Conservation (phyloP, 2,888 invertebrate species). For the Nephrotoma flavescens region DNA sequence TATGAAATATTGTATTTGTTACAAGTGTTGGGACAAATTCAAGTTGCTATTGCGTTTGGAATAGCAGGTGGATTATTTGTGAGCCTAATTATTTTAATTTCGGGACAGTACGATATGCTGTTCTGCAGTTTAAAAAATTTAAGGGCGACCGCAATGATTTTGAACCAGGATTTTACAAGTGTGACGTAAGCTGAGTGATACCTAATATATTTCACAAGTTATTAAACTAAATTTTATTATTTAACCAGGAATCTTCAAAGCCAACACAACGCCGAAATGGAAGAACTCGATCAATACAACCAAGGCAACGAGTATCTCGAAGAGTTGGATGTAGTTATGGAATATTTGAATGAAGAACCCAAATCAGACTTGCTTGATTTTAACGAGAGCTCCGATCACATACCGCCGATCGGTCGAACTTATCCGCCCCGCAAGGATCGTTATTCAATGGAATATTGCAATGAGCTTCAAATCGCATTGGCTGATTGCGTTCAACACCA, state of each 20-base stretch:
- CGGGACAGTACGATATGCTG: constrained; percentile 24
- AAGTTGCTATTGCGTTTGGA: constrained; percentile 19
- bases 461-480: constrained; percentile 16
- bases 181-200: not conserved
- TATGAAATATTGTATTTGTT: constrained; percentile 16
- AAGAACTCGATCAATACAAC: constrained; percentile 9
- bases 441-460: constrained; percentile 8
- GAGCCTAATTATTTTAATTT: constrained; percentile 20
- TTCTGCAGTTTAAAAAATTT: constrained; percentile 25
- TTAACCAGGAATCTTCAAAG: not conserved
- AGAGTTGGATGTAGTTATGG: not conserved
- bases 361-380: not conserved
- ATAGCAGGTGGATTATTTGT: constrained; percentile 24
- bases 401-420: not conserved
- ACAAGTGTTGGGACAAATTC: constrained; percentile 25
- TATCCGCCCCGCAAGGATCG: not conserved
- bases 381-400: not conserved
- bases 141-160: constrained; percentile 17
- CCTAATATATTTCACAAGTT: too few species aligned
- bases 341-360: not conserved
- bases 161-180: not conserved
- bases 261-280: not conserved
- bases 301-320: constrained; percentile 6
- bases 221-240: not conserved
- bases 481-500: constrained; percentile 23